phyloP scores from a whole-genome alignment of 2,797 vertebrate species.

The Picus viridis region DNA sequence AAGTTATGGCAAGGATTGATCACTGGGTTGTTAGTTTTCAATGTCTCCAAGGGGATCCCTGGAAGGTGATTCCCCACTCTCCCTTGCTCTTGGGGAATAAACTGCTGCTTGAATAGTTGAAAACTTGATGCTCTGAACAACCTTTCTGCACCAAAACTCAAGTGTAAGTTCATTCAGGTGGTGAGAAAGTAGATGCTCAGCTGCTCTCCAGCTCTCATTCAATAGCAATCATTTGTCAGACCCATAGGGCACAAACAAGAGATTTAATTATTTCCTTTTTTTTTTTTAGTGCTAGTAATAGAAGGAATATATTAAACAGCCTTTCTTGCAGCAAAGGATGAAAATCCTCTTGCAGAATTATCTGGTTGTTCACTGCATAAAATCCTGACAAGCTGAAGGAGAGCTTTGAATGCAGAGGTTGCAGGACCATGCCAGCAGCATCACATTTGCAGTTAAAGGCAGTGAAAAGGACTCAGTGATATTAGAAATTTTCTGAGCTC shows the following conservation, averaged over 20 bases:
- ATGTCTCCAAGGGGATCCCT: neutral
- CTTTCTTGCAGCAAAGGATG: neutral
- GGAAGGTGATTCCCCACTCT: neutral
- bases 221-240: neutral
- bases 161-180: neutral
- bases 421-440: rapidly evolving
- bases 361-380: neutral
- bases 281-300: neutral
- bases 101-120: neutral
- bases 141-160: neutral
- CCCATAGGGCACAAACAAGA: rapidly evolving
- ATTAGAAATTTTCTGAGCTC: neutral
- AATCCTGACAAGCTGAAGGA: neutral
- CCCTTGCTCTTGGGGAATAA: neutral
- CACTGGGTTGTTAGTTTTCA: rapidly evolving
- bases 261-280: neutral
- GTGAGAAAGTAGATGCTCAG: rapidly evolving
- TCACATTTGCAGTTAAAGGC: rapidly evolving
- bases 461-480: neutral
- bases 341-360: neutral
- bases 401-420: rapidly evolving
- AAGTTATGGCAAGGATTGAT: rapidly evolving
- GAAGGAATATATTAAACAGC: neutral
- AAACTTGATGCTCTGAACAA: rapidly evolving
- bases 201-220: rapidly evolving